phyloP scores from a whole-genome alignment of 2,113 vertebrate genomes.

The Herpetotheres cachinnans region DNA sequence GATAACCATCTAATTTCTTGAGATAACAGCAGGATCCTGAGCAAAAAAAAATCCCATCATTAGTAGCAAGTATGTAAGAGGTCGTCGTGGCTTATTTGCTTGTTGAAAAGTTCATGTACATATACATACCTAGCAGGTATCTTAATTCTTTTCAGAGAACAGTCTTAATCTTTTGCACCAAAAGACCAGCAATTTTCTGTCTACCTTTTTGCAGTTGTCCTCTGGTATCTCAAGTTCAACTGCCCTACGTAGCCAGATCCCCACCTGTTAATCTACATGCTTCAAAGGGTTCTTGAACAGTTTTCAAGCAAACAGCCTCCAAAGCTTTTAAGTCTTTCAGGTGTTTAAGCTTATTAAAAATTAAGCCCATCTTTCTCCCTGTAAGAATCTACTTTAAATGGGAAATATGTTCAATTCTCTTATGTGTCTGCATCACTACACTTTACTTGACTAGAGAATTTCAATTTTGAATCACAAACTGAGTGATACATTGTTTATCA shows the following conservation, averaged over 20 bases:
- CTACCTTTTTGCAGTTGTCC: background rate
- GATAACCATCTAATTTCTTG: background rate
- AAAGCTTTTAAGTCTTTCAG: background rate
- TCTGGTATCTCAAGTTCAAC: background rate
- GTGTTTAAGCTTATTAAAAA: background rate
- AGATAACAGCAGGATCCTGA: background rate
- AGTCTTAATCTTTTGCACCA: background rate
- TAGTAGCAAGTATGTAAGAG: background rate
- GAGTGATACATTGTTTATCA: background rate
- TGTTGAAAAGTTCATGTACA: background rate
- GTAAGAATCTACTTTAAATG: background rate
- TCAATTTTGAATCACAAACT: background rate
- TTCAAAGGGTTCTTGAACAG: background rate
- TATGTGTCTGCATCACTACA: background rate
- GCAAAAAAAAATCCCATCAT: background rate
- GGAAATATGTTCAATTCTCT: background rate
- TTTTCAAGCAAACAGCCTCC: background rate
- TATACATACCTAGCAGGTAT: background rate
- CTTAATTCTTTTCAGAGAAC: background rate
- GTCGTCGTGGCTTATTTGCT: background rate
- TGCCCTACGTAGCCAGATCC: background rate
- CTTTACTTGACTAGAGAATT: background rate
- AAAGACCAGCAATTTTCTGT: background rate
- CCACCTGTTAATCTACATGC: background rate
- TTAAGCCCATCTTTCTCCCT: background rate